phyloP scores from a whole-genome alignment of 2,888 invertebrate genomes.

The Parasteatoda lunata region DNA sequence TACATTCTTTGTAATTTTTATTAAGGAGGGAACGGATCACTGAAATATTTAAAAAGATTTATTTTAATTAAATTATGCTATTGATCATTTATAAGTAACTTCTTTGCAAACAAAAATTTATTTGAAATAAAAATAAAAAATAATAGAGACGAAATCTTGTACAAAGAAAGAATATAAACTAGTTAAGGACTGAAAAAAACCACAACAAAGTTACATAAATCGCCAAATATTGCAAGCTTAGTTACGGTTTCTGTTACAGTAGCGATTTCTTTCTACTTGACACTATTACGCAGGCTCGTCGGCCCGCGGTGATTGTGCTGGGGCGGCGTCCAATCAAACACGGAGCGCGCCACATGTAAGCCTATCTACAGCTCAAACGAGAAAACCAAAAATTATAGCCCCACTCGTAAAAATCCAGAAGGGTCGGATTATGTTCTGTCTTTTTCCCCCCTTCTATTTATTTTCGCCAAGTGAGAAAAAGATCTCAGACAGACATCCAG shows the following conservation, averaged over 20 bases:
- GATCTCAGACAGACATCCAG: neutral
- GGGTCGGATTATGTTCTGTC: conserved; percentile 5
- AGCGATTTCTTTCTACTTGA: conserved; percentile 64
- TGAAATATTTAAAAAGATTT: no score
- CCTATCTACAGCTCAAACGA: conserved; percentile 6
- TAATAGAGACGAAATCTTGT: no score
- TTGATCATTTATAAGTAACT: no score
- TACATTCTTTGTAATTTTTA: no score
- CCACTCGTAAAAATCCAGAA: conserved; percentile 12
- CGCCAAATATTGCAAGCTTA: conserved; percentile 28
- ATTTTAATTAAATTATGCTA: no score
- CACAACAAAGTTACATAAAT: no score
- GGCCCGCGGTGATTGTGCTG: conserved; percentile 31
- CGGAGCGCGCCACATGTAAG: conserved; percentile 49
- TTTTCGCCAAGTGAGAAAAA: neutral
- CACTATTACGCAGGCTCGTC: conserved; percentile 61
- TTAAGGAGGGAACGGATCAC: no score
- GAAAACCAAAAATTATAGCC: conserved; percentile 42
- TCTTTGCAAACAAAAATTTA: no score
- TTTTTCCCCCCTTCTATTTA: neutral
- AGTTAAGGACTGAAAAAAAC: no score
- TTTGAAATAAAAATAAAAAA: no score
- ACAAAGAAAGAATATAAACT: no score
- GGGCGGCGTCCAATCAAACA: conserved; percentile 34
- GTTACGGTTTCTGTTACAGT: conserved; percentile 41